phyloP scores from a whole-genome alignment of 2,113 vertebrate genomes.

The Arizona elegans region DNA sequence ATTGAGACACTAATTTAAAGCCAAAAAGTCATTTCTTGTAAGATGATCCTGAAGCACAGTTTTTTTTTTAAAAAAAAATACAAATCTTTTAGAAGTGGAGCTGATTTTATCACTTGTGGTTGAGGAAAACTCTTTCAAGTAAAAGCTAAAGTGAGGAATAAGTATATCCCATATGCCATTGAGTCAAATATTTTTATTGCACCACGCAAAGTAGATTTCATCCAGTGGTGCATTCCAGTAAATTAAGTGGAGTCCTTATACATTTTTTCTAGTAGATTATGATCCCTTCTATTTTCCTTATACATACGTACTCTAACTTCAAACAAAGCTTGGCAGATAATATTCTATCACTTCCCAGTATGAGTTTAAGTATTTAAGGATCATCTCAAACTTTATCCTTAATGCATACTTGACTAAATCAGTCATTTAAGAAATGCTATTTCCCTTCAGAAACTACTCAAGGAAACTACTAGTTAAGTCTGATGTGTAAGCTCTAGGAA shows the following conservation, averaged over 20 bases:
- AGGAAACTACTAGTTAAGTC: neutral
- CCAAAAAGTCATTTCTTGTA: neutral
- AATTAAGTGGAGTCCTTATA: neutral
- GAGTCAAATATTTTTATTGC: conserved; percentile 19
- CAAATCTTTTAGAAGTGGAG: conserved; percentile 17
- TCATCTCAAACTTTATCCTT: neutral
- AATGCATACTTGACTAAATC: neutral
- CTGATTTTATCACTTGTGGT: neutral
- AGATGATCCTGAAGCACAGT: neutral
- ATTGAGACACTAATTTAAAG: neutral
- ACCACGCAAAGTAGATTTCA: neutral
- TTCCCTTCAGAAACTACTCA: neutral
- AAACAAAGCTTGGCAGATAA: neutral
- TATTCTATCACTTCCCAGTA: neutral
- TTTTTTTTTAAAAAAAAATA: neutral
- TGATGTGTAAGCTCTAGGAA: neutral
- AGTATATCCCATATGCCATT: conserved; percentile 2
- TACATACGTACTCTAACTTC: neutral
- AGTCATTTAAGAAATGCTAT: neutral
- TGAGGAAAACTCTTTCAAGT: neutral
- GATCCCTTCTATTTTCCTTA: conserved; percentile 17
- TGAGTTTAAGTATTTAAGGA: conserved; percentile 11
- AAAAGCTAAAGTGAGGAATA: conserved; percentile 21
- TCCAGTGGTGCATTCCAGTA: neutral
- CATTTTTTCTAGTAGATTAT: conserved; percentile 4